Base-by-base conservation (phyloP, 1,140 invertebrate genomes). In the Nasonia vitripennis region DNA sequence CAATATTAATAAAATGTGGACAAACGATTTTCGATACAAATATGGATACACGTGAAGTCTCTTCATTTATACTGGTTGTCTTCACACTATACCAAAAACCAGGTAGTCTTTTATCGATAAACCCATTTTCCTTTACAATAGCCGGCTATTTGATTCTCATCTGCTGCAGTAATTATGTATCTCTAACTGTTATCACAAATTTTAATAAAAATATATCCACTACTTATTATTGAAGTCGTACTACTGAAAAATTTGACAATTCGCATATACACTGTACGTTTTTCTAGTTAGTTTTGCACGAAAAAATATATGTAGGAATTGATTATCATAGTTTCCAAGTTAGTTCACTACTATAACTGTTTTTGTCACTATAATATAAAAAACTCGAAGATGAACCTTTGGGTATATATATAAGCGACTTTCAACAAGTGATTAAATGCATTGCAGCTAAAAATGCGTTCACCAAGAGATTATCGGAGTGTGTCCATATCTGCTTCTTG, bases 131-230 rank as follows among this genome's bases (percentile, higher is more conserved):
- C 55, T 62, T n/a, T 62, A n/a, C 20, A 62, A 62, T 62, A 62
- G 55, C 55, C 55, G 20, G 55, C 55, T 62, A 62, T 62, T 62
- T 62, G 55, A 62, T 62, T 62, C 55, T 62, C 55, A 62, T 62
- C 55, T 62, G 55, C 6, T 62, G 55, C 20, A 62, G 55, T 4
- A 6, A 7, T 62, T 62, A 62, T 62, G 55, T 62, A 62, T 62
- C 55, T 55, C 51, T 62, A 62, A 51, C 48, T 51, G 3, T 62
- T 62, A 62, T 62, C 55, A 62, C 55, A 62, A 62, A 62, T 62
- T 62, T 62, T 62, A 62, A 62, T 62, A 62, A 62, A 62, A 62
- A 62, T 62, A 62, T n/a, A 62, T 62, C 48, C 55, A 62, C 55
- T 62, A 62, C 55, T n/a, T 62, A 62, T 62, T 62, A 62, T 62